Conservation (phyloP, 2,888 invertebrate species). For the Fragum whitleyi region DNA sequence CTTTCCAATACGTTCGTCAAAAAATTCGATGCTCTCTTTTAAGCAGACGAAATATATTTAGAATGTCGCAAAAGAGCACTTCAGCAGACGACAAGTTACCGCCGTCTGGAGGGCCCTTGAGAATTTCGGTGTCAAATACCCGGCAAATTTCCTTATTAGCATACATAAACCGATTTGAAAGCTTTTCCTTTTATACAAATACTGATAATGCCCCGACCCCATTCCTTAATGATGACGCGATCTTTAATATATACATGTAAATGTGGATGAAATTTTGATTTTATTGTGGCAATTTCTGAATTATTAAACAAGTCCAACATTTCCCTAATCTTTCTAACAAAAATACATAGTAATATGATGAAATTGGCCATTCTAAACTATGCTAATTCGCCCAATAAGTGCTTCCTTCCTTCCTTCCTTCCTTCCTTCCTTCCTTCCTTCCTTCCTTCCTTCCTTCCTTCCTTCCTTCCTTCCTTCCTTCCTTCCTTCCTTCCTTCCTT, state of each 20-base stretch:
- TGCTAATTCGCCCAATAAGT: too few relatives aligned
- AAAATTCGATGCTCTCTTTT: background rate
- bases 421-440: too few relatives aligned
- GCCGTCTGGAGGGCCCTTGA: constrained; percentile 34
- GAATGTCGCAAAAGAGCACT: background rate
- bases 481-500: too few relatives aligned
- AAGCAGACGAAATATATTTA: background rate
- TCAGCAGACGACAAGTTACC: background rate
- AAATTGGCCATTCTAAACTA: too few relatives aligned
- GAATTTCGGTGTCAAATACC: constrained; percentile 45
- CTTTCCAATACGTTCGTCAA: too few relatives aligned
- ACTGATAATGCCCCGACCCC: constrained; percentile 30
- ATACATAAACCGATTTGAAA: constrained; percentile 36
- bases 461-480: too few relatives aligned
- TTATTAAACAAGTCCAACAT: too few relatives aligned
- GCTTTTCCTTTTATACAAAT: constrained; percentile 2
- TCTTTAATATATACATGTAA: background rate
- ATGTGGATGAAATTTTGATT: background rate
- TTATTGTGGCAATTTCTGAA: too few relatives aligned
- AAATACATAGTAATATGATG: too few relatives aligned
- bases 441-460: too few relatives aligned
- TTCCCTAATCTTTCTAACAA: too few relatives aligned
- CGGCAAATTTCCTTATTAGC: constrained; percentile 37
- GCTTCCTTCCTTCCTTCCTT: too few relatives aligned
- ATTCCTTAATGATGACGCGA: constrained; percentile 32